These are phyloP conservation scores for Oncorhynchus clarkii DNA, from an alignment of 2,113 vertebrate species.

Conservation along the genomic window DNA sequence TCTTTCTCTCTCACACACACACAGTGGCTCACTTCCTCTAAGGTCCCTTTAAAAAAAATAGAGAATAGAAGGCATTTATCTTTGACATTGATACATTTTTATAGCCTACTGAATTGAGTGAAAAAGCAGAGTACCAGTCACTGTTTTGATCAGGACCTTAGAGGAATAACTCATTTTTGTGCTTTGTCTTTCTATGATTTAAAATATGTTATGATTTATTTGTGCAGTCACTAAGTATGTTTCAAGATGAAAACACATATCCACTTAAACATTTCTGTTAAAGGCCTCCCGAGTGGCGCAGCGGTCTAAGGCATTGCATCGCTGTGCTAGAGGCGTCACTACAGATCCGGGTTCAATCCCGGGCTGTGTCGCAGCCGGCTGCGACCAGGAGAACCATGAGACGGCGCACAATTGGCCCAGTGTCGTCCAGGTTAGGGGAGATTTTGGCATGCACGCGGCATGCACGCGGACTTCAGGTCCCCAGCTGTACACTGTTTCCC, in stretches of 20 bases:
- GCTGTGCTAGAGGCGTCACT: too few relatives aligned
- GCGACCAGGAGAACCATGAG: too few relatives aligned
- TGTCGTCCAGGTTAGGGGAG: too few relatives aligned
- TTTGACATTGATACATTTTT: too few relatives aligned
- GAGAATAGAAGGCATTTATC: too few relatives aligned
- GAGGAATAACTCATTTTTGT: slow-evolving; percentile 68
- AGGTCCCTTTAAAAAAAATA: slow-evolving; percentile 7
- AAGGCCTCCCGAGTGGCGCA: background rate
- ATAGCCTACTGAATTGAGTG: background rate
- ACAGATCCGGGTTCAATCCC: too few relatives aligned
- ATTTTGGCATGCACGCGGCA: too few relatives aligned
- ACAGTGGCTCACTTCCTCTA: slow-evolving; percentile 62
- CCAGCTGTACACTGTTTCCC: too few relatives aligned
- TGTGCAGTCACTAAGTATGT: slow-evolving; percentile 11
- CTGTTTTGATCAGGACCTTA: slow-evolving; percentile 27
- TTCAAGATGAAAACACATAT: slow-evolving; percentile 8
- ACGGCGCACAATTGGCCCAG: too few relatives aligned
- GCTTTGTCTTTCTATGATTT: slow-evolving; percentile 67
- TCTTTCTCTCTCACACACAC: background rate
- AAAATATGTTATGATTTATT: background rate
- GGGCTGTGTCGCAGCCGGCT: too few relatives aligned
- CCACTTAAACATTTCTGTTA: slow-evolving; percentile 41
- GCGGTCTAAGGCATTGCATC: too few relatives aligned
- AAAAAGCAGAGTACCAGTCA: background rate
- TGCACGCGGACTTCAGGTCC: too few relatives aligned